Percentiles rank a stretch among this genome's conserved stretches.
phyloP scores from a whole-genome alignment of 2,113 vertebrate species.

The Xenopus tropicalis region UCB_Xtro_10.0 CM004444.2:29241501-29242000 shows the following conservation, averaged over 20 bases:
- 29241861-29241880: too few relatives aligned
- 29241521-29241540: too few relatives aligned
- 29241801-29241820: too few relatives aligned
- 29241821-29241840: too few relatives aligned
- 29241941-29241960: neutral
- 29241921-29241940: neutral
- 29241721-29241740: neutral
- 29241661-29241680: conserved; percentile 34
- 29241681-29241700: conserved; percentile 10
- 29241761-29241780: neutral
- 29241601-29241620: neutral
- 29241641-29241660: neutral
- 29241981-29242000: neutral
- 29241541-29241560: too few relatives aligned
- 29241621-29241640: neutral
- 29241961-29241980: neutral
- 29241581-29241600: too few relatives aligned
- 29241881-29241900: too few relatives aligned
- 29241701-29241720: neutral
- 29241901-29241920: too few relatives aligned
- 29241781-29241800: too few relatives aligned
- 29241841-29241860: too few relatives aligned
- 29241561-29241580: too few relatives aligned
- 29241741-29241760: neutral
- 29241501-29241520: too few relatives aligned